Evolutionary conservation across 2,888 invertebrate species (phyloP), one percentile per base, ranked within the genome.

Genomic region (Dicyrtoma fusca): DNA sequence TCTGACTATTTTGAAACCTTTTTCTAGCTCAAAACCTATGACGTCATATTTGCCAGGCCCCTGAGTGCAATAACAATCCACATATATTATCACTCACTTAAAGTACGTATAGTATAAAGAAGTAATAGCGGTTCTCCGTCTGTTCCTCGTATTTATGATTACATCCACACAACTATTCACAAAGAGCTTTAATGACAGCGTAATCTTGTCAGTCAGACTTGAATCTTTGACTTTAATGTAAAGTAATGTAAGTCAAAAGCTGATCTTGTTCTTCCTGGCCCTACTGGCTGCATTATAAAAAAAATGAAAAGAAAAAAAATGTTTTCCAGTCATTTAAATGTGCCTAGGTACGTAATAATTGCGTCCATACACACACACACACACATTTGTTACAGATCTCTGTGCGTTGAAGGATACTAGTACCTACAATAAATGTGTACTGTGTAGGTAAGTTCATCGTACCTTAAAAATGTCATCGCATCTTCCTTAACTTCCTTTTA

Each of bases 151-250:
- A 34, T 34, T 34, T 57, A 42, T 62, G 26, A 62, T 6, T 13
- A 49, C 19, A 53, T 55, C 53, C 17, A 66, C 66, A 47, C 21
- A 11, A 21, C 47, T 25, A 47, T 63, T 63, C n/a, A 63, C 45
- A 42, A 63, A 17, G 63, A 42, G 21, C 47, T 47, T 49, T 66
- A 66, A 66, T 66, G 66, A 66, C 66, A 66, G 66, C 66, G 25
- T 66, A 66, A 66, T 66, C 66, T 66, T 66, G 66, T 55, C 66
- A 66, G 66, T 66, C 51, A 34, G 66, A 66, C 66, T 66, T 66
- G 55, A 55, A 53, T 66, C 53, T 65, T 66, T 26, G 66, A 42
- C 66, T 17, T 26, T 53, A 53, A 66, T 55, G 26, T 66, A 53
- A 66, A 26, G 45, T 49, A 64, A 49, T 25, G 17, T 47, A n/a